Percentiles rank a stretch among this genome's conserved stretches.
These are phyloP conservation scores for Trididemnum clinides DNA, from an alignment of 23 tunicate species.

Conservation along the genomic window DNA sequence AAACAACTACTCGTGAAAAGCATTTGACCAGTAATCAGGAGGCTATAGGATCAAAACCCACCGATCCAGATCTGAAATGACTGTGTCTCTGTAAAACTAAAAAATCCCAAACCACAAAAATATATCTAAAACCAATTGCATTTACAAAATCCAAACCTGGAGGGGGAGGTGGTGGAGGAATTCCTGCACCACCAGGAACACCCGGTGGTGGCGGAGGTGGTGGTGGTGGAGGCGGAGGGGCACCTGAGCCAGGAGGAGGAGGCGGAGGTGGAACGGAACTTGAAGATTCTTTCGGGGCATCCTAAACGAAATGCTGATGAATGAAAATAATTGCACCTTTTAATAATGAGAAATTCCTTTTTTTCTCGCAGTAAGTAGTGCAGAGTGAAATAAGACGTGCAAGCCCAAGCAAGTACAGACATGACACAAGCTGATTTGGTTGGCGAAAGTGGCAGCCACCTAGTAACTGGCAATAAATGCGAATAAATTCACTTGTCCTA, in stretches of 20 bases:
- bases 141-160: neutral
- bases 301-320: neutral
- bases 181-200: slow-evolving; percentile 59
- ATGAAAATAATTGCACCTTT: too few relatives aligned
- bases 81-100: too few relatives aligned
- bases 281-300: neutral
- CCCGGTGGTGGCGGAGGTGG: slow-evolving; percentile 55
- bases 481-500: too few relatives aligned
- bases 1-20: too few relatives aligned
- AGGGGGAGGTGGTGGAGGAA: slow-evolving; percentile 72
- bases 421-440: too few relatives aligned
- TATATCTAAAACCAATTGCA: neutral
- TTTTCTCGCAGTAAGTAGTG: neutral
- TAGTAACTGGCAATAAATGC: too few relatives aligned
- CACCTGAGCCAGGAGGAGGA: slow-evolving; percentile 45
- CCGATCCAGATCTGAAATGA: too few relatives aligned
- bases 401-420: too few relatives aligned
- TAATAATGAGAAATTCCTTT: too few relatives aligned
- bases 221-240: slow-evolving; percentile 34
- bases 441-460: too few relatives aligned
- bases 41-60: too few relatives aligned
- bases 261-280: slow-evolving; percentile 49
- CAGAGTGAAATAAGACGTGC: neutral
- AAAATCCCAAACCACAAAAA: neutral
- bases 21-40: too few relatives aligned